phyloP scores from a whole-genome alignment of 2,113 vertebrate species.

The Nestor notabilis region DNA sequence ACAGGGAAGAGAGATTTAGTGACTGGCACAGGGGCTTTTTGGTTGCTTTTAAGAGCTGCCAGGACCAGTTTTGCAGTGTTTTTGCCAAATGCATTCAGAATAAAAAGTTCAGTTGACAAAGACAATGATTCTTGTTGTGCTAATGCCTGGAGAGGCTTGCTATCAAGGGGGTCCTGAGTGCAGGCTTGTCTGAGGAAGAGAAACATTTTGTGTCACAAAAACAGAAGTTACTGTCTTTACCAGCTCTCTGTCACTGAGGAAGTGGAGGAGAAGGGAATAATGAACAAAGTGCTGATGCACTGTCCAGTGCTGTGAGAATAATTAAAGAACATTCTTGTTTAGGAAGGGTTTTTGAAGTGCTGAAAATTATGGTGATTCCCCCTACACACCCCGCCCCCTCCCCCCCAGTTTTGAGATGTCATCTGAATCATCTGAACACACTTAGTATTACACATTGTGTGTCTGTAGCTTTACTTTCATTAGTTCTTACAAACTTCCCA shows the following conservation, averaged over 20 bases:
- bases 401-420: not conserved
- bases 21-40: not conserved
- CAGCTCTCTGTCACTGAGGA: not conserved
- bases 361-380: not conserved
- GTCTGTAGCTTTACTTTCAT: not conserved
- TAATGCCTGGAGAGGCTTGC: not conserved
- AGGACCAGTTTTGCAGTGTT: not conserved
- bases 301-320: not conserved
- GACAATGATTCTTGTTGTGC: slow-evolving; percentile 19
- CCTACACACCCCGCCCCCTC: no score
- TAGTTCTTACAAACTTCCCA: not conserved
- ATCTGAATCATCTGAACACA: not conserved
- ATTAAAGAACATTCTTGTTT: not conserved
- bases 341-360: not conserved
- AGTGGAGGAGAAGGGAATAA: not conserved
- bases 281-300: not conserved
- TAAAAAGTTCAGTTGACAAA: slow-evolving; percentile 30
- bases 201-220: not conserved
- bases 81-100: slow-evolving; percentile 30
- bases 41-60: not conserved
- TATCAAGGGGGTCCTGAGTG: not conserved
- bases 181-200: not conserved
- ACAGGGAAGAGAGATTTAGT: not conserved
- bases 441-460: not conserved
- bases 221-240: not conserved